A percentile compares a stretch with the other conserved stretches of the same genome.
Conservation (phyloP, 2,113 vertebrate species). For the Antennarius striatus region DNA sequence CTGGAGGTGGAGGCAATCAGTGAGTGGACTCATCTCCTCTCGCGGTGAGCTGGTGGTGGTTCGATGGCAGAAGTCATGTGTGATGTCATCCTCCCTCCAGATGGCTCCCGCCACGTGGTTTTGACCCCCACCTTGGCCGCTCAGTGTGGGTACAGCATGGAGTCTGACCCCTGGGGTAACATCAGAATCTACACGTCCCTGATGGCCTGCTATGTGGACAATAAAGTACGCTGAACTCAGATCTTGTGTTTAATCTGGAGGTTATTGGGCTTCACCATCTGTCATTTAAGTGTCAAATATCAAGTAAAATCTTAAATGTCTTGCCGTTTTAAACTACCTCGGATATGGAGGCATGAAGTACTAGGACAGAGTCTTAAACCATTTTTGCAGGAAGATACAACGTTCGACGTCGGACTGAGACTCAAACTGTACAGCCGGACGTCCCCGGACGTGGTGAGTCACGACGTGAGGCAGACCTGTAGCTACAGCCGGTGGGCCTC, state of each 20-base stretch:
- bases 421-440: slow-evolving; percentile 55
- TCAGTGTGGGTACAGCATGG: slow-evolving; percentile 79
- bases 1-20: slow-evolving; percentile 77
- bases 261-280: neutral
- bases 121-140: slow-evolving; percentile 70
- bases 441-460: slow-evolving; percentile 32
- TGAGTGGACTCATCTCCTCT: slow-evolving; percentile 47
- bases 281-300: too few species aligned
- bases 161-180: slow-evolving; percentile 79
- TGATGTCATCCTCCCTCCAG: slow-evolving; percentile 28
- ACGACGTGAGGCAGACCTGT: slow-evolving; percentile 65
- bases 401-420: slow-evolving; percentile 60
- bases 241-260: neutral
- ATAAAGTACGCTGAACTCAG: slow-evolving; percentile 48
- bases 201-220: slow-evolving; percentile 73
- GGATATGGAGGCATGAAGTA: too few species aligned
- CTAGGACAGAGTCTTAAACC: too few species aligned
- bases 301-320: too few species aligned
- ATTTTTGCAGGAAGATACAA: slow-evolving; percentile 44
- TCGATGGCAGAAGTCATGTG: neutral
- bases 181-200: slow-evolving; percentile 73
- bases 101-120: slow-evolving; percentile 57
- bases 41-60: neutral
- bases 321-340: too few species aligned
- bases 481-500: slow-evolving; percentile 69